phyloP scores from a whole-genome alignment of 2,797 vertebrate genomes.

The Ctenochaetus hawaiiensis region DNA sequence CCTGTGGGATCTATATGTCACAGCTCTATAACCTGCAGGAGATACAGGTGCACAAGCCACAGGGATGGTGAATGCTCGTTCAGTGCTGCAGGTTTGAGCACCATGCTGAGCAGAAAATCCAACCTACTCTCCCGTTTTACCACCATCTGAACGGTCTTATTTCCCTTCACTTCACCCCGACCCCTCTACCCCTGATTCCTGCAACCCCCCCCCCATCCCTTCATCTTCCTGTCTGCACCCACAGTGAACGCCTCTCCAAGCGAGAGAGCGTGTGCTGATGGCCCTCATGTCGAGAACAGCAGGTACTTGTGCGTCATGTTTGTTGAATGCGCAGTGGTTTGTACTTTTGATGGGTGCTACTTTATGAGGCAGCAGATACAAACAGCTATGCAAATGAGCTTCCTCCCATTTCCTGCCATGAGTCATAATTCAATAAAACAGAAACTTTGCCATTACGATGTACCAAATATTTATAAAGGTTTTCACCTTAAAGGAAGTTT shows the following conservation, averaged over 20 bases:
- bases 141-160: constrained; percentile 42
- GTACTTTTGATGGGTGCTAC: constrained; percentile 57
- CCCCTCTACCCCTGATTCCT: constrained; percentile 42
- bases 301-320: constrained; percentile 63
- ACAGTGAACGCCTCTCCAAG: constrained; percentile 51
- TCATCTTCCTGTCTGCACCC: constrained; percentile 60
- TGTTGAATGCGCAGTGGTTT: constrained; percentile 62
- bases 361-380: constrained; percentile 70
- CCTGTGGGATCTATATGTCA: neutral
- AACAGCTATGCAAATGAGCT: constrained; percentile 68
- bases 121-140: constrained; percentile 52
- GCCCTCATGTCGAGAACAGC: constrained; percentile 75
- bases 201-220: constrained; percentile 34
- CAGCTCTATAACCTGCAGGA: constrained; percentile 19
- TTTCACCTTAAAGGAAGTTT: constrained; percentile 20
- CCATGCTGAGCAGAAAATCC: constrained; percentile 63
- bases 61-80: constrained; percentile 30
- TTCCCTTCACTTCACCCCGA: constrained; percentile 47
- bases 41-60: constrained; percentile 21
- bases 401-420: constrained; percentile 56
- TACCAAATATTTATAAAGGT: neutral
- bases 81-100: constrained; percentile 44
- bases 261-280: constrained; percentile 65
- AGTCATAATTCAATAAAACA: constrained; percentile 57
- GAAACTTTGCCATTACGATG: constrained; percentile 29